A percentile compares a stretch with the other conserved stretches of the same genome.
These are phyloP conservation scores for Drosophila repletoides DNA, from an alignment of 1,140 invertebrate genomes.

Conservation along the genomic window DNA sequence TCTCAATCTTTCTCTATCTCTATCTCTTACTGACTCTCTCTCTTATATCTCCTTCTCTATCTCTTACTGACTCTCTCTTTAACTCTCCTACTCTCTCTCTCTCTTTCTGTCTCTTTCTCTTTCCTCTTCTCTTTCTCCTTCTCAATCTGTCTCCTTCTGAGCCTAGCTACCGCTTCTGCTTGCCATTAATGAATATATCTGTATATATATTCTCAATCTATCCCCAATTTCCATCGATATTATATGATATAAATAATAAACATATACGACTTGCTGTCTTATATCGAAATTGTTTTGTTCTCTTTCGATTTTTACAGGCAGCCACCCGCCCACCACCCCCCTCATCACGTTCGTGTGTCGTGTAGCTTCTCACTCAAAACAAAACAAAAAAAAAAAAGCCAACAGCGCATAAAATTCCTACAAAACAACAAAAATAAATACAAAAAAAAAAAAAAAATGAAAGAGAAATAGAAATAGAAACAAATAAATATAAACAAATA, in stretches of 20 bases:
- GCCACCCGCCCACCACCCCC: constrained; percentile 37
- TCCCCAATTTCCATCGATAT: constrained; percentile 12
- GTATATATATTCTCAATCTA: constrained; percentile 34
- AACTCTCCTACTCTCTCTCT: constrained; percentile 7
- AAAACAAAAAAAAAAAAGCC: constrained; percentile 27
- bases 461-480: constrained; percentile 18
- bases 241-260: constrained; percentile 44
- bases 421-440: constrained; percentile 14
- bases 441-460: constrained; percentile 18
- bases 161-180: constrained; percentile 43
- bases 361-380: constrained; percentile 34
- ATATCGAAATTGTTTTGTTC: constrained; percentile 73
- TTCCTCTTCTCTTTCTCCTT: not conserved
- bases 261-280: constrained; percentile 50
- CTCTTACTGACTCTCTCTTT: constrained; percentile 13
- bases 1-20: constrained; percentile 10
- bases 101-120: constrained; percentile 16
- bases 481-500: constrained; percentile 12
- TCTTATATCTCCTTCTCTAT: constrained; percentile 23
- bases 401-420: constrained; percentile 49
- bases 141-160: constrained; percentile 14
- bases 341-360: constrained; percentile 44
- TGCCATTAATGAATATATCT: constrained; percentile 39
- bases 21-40: constrained; percentile 11
- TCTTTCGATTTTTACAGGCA: constrained; percentile 76